Percentiles rank a stretch among this genome's conserved stretches.
These are phyloP conservation scores for Atlantisia rogersi DNA, from an alignment of 2,113 vertebrate genomes.

Conservation along the genomic window DNA sequence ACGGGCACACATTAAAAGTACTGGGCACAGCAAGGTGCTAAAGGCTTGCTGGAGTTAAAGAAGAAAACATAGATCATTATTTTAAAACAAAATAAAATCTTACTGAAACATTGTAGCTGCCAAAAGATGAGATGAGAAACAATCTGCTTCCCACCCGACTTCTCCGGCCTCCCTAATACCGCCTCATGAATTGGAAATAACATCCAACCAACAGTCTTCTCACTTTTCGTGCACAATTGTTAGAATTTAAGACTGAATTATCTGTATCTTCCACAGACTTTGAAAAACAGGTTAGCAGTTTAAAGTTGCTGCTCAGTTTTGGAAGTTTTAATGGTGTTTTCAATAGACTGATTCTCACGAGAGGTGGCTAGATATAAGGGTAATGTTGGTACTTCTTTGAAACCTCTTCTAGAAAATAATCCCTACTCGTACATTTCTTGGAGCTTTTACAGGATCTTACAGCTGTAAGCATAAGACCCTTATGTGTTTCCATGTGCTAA, in stretches of 20 bases:
- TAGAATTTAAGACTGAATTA: background rate
- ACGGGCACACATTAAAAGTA: background rate
- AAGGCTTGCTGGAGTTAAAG: background rate
- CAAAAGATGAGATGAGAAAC: background rate
- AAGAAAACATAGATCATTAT: background rate
- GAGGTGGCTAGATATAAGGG: rapidly evolving
- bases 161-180: background rate
- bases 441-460: background rate
- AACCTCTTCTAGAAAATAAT: background rate
- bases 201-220: background rate
- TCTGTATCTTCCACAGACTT: background rate
- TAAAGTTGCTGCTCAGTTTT: background rate
- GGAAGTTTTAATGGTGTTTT: background rate
- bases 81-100: background rate
- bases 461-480: rapidly evolving
- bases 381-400: background rate
- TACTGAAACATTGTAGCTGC: background rate
- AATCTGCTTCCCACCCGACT: background rate
- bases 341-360: background rate
- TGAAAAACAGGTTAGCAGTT: background rate
- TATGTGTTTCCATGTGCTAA: rapidly evolving
- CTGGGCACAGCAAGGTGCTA: background rate
- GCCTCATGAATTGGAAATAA: background rate
- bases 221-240: background rate
- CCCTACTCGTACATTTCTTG: background rate